Percentiles rank a stretch among this genome's conserved stretches.
phyloP scores from a whole-genome alignment of 2,888 invertebrate species.

The Selenia dentaria region DNA sequence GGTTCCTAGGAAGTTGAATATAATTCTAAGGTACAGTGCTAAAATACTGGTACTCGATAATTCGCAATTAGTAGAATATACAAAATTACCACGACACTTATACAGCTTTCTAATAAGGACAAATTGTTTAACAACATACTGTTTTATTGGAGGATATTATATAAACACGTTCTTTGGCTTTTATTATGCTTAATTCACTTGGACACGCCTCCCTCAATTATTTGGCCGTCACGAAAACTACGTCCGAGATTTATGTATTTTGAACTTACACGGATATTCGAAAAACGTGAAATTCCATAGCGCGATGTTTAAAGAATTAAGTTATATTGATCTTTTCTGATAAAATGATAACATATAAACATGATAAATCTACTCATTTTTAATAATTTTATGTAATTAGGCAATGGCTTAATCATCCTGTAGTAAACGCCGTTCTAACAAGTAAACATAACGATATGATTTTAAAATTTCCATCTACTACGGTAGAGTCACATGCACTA shows the following conservation, averaged over 20 bases:
- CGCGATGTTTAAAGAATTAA: constrained; percentile 11
- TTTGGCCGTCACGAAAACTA: constrained; percentile 20
- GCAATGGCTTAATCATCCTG: no score
- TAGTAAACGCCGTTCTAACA: no score
- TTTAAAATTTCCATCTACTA: no score
- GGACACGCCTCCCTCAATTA: constrained; percentile 17
- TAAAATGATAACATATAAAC: constrained; percentile 10
- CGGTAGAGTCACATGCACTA: no score
- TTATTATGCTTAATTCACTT: constrained; percentile 20
- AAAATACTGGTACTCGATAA: no score
- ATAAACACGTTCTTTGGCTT: constrained; percentile 14
- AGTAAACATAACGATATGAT: no score
- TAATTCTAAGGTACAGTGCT: not conserved
- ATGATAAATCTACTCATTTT: no score
- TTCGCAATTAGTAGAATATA: no score
- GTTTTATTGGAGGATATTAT: constrained; percentile 11
- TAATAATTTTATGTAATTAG: no score
- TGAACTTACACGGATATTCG: no score
- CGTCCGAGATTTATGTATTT: constrained; percentile 29
- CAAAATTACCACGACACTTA: no score
- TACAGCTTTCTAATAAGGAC: constrained; percentile 17
- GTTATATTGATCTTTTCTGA: constrained; percentile 9
- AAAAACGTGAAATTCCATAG: constrained; percentile 8
- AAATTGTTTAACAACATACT: constrained; percentile 10
- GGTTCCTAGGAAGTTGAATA: not conserved